Conservation (phyloP, 1,140 invertebrate genomes). For the Drosophila albomicans region DNA sequence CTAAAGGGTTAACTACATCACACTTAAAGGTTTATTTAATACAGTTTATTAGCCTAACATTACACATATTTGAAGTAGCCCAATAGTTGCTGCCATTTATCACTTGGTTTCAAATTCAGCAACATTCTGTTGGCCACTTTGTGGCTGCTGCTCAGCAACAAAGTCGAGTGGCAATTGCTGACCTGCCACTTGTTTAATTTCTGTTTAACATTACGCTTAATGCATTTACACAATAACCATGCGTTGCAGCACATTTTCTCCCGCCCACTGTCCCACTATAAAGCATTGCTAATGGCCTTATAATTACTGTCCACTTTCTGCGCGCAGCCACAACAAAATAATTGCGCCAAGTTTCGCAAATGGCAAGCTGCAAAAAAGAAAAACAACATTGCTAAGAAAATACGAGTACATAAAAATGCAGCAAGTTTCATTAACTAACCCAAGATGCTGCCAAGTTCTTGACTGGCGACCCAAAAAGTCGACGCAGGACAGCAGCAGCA, state of each 20-base stretch:
- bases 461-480: slow-evolving; percentile 41
- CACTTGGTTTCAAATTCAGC: slow-evolving; percentile 34
- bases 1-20: background rate
- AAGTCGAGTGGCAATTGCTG: slow-evolving; percentile 39
- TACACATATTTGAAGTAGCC: no score
- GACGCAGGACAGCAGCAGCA: slow-evolving; percentile 16
- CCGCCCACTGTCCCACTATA: background rate
- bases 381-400: slow-evolving; percentile 28
- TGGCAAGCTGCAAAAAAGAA: slow-evolving; percentile 39
- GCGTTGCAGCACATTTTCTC: slow-evolving; percentile 29
- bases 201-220: slow-evolving; percentile 75
- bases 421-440: slow-evolving; percentile 70
- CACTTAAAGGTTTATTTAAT: background rate
- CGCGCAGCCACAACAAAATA: slow-evolving; percentile 53
- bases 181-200: slow-evolving; percentile 68
- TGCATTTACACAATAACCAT: slow-evolving; percentile 82
- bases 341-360: slow-evolving; percentile 52
- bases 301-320: slow-evolving; percentile 76
- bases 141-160: slow-evolving; percentile 6
- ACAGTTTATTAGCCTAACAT: background rate
- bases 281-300: slow-evolving; percentile 77
- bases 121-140: slow-evolving; percentile 18
- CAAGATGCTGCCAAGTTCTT: slow-evolving; percentile 59
- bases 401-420: slow-evolving; percentile 32
- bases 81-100: background rate